A percentile compares a stretch with the other conserved stretches of the same genome.
Evolutionary conservation across 2,113 vertebrate species (phyloP).

Genomic region (Mesitornis unicolor): DNA sequence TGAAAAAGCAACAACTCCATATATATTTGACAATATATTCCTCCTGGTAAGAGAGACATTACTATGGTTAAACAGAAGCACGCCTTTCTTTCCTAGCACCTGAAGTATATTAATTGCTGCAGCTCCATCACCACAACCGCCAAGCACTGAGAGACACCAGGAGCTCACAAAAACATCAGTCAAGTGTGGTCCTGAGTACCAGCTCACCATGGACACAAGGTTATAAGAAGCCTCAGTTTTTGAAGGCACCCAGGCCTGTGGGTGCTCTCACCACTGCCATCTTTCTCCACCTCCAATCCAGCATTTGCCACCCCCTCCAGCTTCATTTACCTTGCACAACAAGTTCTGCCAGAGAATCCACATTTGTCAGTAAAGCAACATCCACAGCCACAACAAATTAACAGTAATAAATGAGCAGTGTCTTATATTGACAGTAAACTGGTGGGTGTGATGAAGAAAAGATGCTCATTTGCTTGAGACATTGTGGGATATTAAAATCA

Average conservation of each 20-base stretch:
- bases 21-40: background rate
- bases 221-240: background rate
- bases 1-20: background rate
- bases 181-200: background rate
- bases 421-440: constrained; percentile 13
- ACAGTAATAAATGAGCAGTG: constrained; percentile 5
- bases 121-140: background rate
- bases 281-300: background rate
- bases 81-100: background rate
- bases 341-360: constrained; percentile 22
- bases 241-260: background rate
- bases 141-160: background rate
- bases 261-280: background rate
- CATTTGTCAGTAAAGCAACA: background rate
- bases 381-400: background rate
- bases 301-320: background rate
- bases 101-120: background rate
- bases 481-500: constrained; percentile 6
- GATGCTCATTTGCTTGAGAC: background rate
- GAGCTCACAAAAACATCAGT: background rate
- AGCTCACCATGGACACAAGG: background rate
- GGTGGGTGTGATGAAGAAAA: constrained; percentile 1
- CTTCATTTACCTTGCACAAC: background rate
- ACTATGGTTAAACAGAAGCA: background rate
- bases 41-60: background rate